A percentile compares a stretch with the other conserved stretches of the same genome.
Evolutionary conservation across 2,888 invertebrate genomes (phyloP).

Genomic region (Drosophila percnosoma): DNA sequence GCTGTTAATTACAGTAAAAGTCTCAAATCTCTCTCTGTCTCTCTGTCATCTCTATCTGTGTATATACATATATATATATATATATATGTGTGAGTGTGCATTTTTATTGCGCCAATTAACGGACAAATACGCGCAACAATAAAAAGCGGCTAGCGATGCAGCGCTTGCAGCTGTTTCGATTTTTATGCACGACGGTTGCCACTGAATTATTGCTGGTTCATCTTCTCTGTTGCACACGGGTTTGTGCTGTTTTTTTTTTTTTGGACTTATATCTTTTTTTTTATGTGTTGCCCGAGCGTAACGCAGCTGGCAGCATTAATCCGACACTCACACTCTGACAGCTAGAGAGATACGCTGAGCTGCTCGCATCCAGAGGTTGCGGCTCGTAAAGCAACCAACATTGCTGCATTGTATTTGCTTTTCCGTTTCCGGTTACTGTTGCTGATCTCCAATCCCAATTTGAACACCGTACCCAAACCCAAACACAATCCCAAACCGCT

Average conservation of each 20-base stretch:
- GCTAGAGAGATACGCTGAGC: conserved; percentile 11
- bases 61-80: neutral
- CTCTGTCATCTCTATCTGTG: neutral
- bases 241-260: neutral
- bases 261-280: conserved; percentile 12
- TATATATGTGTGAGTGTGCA: conserved; percentile 7
- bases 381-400: conserved; percentile 72
- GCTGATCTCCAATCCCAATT: conserved; percentile 45
- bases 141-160: conserved; percentile 54
- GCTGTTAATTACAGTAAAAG: conserved; percentile 61
- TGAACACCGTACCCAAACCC: conserved; percentile 23
- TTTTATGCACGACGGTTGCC: conserved; percentile 68
- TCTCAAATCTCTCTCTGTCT: conserved; percentile 18
- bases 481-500: conserved; percentile 26
- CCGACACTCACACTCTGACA: conserved; percentile 37
- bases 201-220: conserved; percentile 79
- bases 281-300: conserved; percentile 21
- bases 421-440: conserved; percentile 38
- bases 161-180: conserved; percentile 71
- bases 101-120: conserved; percentile 77
- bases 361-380: conserved; percentile 33
- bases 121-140: conserved; percentile 72
- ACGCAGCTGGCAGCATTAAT: conserved; percentile 74
- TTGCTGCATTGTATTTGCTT: conserved; percentile 38
- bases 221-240: conserved; percentile 39